Evolutionary conservation across 1,140 invertebrate genomes (phyloP).

Genomic region (Bombus ignitus): DNA sequence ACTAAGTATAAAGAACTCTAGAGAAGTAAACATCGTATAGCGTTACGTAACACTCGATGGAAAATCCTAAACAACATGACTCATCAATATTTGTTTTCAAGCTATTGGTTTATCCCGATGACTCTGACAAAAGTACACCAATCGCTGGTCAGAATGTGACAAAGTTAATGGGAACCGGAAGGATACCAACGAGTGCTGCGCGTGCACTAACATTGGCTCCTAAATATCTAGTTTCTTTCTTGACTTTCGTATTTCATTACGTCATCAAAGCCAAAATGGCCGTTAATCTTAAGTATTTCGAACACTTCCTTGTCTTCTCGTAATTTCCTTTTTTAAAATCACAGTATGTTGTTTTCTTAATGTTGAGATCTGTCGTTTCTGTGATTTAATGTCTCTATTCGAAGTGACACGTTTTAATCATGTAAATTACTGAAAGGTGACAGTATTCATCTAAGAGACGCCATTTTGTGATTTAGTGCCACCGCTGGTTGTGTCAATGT

Average conservation of each 20-base stretch:
- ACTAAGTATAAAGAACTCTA: not conserved
- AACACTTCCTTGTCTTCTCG: slow-evolving; percentile 12
- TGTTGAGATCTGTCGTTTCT: not conserved
- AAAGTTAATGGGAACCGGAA: slow-evolving; percentile 43
- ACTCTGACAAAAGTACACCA: slow-evolving; percentile 38
- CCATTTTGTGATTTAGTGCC: slow-evolving; percentile 50
- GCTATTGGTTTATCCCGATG: slow-evolving; percentile 51
- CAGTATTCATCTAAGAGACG: slow-evolving; percentile 29
- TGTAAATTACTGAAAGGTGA: slow-evolving; percentile 25
- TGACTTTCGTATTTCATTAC: slow-evolving; percentile 66
- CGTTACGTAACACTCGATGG: slow-evolving; percentile 17
- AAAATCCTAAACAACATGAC: slow-evolving; percentile 60
- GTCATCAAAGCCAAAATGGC: slow-evolving; percentile 65
- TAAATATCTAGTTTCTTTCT: slow-evolving; percentile 42
- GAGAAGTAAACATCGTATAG: not conserved
- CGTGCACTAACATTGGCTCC: not conserved
- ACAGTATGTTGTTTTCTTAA: not conserved
- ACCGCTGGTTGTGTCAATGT: slow-evolving; percentile 19
- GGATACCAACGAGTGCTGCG: not conserved
- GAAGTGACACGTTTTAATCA: slow-evolving; percentile 5
- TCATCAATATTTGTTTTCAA: slow-evolving; percentile 62
- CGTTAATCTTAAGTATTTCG: slow-evolving; percentile 57
- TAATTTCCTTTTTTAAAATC: not conserved
- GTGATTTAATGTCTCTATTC: slow-evolving; percentile 5
- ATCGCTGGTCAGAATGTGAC: slow-evolving; percentile 35